Evolutionary conservation across 2,797 vertebrate species (phyloP), one percentile per base, ranked within the genome.

Genomic region (Anas bernieri): DNA sequence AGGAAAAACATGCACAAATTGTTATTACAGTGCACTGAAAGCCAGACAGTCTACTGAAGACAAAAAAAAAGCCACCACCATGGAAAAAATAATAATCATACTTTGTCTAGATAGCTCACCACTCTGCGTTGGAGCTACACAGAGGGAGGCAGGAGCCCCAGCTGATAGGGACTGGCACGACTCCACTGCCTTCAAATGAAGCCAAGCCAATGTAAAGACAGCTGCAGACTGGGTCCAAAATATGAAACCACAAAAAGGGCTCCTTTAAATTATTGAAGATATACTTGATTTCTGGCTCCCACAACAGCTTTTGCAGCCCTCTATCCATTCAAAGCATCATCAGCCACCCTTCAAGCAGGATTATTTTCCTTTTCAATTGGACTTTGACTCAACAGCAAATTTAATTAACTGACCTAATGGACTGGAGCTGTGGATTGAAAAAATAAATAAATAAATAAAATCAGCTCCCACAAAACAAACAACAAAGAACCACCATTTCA

Each of bases 371-470:
- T 76, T 87, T 74, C 86, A 78, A n/a, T 7, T 89, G 88, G 85
- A 67, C 75, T 93, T 95, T 78, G 63, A 92, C 77, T 92, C 88
- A 81, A 88, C 86, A 88, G 86, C 76, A 95, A 95, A 96, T 97
- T 96, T 96, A 94, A 95, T 97, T 95, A 97, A 88, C 94, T 87
- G 93, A 94, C 83, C 86, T 93, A 92, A 94, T 82, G 91, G 83
- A 91, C 89, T 90, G 93, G 94, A 96, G 80, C 58, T 69, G 63
- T 66, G 83, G 86, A 69, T 23, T 82, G 28, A 12, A 73, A 75
- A 61, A 73, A 61, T 28, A 2, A 48, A 89, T 2, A 81, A 86
- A 88, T 16, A 88, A 88, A 88, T 75, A 88, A 88, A 90, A 83
- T 1, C 45, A 82, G 22, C 62, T 92, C 66, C 62, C 58, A 78